A percentile compares a stretch with the other conserved stretches of the same genome.
Evolutionary conservation across 2,888 invertebrate genomes (phyloP).

Genomic region (Xiphydria camelus): DNA sequence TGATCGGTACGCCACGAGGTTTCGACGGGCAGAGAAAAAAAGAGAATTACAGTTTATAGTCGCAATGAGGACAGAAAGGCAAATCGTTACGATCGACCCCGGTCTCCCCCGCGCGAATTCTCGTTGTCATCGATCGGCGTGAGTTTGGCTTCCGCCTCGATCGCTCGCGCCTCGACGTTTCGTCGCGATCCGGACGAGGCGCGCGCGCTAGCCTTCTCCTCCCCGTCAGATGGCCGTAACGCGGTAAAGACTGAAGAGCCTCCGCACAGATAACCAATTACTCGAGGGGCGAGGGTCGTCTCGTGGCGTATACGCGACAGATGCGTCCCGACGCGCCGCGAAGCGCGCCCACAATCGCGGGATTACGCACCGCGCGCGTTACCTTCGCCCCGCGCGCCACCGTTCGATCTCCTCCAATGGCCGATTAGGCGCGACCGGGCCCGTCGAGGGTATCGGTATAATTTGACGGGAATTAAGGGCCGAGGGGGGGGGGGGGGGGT

Average conservation of each 20-base stretch:
- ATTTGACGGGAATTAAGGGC: neutral
- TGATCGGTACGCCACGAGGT: too few relatives aligned
- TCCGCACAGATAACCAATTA: conserved; percentile 58
- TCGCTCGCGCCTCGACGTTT: conserved; percentile 27
- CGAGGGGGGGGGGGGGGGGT: too few relatives aligned
- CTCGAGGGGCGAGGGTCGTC: conserved; percentile 37
- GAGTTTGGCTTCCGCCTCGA: neutral
- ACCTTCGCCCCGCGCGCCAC: conserved; percentile 13
- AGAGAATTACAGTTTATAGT: too few relatives aligned
- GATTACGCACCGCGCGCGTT: conserved; percentile 40
- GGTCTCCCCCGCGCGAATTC: too few relatives aligned
- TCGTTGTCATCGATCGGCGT: too few relatives aligned
- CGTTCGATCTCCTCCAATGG: conserved; percentile 6
- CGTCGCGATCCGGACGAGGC: conserved; percentile 22
- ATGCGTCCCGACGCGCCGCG: conserved; percentile 46
- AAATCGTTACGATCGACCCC: too few relatives aligned
- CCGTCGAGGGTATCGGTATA: neutral
- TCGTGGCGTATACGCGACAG: conserved; percentile 39
- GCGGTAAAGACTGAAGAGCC: conserved; percentile 53
- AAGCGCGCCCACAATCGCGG: conserved; percentile 42
- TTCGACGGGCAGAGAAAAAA: too few relatives aligned
- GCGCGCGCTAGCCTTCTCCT: too few relatives aligned
- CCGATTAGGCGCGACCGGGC: neutral
- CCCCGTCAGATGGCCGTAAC: conserved; percentile 44
- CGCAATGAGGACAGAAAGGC: too few relatives aligned